phyloP scores from a whole-genome alignment of 1,140 invertebrate genomes.

The Dryas iulia region DNA sequence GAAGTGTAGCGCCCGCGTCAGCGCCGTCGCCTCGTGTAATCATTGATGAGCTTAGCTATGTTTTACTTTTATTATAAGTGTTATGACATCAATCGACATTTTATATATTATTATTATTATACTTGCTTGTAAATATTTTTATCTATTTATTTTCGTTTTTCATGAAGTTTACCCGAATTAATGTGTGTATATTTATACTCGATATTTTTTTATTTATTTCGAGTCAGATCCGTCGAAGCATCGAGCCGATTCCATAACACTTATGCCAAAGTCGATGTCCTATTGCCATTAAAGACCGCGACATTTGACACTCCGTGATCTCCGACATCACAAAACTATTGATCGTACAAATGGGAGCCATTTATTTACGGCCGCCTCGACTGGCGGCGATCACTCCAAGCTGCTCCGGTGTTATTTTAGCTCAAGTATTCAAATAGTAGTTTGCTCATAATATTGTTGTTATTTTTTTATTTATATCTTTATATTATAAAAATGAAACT shows the following conservation, averaged over 20 bases:
- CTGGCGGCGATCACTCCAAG: slow-evolving; percentile 63
- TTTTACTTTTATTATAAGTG: slow-evolving; percentile 79
- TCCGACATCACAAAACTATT: slow-evolving; percentile 73
- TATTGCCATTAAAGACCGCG: slow-evolving; percentile 64
- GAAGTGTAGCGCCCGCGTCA: slow-evolving; percentile 51
- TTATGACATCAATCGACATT: slow-evolving; percentile 78
- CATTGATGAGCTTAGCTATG: slow-evolving; percentile 78
- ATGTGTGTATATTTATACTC: slow-evolving; percentile 54
- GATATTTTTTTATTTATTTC: slow-evolving; percentile 48
- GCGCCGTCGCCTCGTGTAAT: slow-evolving; percentile 70
- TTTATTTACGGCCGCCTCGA: slow-evolving; percentile 52
- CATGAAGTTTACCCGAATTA: slow-evolving; percentile 76
- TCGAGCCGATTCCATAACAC: slow-evolving; percentile 54
- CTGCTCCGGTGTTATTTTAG: slow-evolving; percentile 76
- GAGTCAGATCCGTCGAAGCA: slow-evolving; percentile 33
- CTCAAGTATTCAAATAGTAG: slow-evolving; percentile 74
- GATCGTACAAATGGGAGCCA: slow-evolving; percentile 74
- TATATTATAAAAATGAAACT: slow-evolving; percentile 48
- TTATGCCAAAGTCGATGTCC: slow-evolving; percentile 77
- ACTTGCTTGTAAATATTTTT: slow-evolving; percentile 72
- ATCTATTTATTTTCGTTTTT: slow-evolving; percentile 70
- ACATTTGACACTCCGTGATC: slow-evolving; percentile 40
- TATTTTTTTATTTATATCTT: slow-evolving; percentile 54
- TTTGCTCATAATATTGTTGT: slow-evolving; percentile 77
- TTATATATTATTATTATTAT: slow-evolving; percentile 62